Percentiles rank a stretch among this genome's conserved stretches.
Conservation (phyloP, 2,797 vertebrate genomes). For the Paratrypauchen microcephalus region DNA sequence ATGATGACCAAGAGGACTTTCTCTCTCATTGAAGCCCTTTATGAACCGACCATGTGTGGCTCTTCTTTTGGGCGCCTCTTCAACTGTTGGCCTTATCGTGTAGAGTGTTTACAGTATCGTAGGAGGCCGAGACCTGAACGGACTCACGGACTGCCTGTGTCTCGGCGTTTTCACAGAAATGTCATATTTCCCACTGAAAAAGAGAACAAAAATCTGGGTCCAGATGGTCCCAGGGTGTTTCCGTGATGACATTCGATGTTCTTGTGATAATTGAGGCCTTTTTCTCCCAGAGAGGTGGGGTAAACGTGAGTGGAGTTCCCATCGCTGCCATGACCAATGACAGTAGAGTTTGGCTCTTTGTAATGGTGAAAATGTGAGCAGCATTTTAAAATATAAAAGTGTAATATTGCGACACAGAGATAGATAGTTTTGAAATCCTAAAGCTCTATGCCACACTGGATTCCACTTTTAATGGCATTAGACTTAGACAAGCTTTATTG, state of each 20-base stretch:
- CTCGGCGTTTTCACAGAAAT: slow-evolving; percentile 66
- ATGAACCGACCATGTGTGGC: slow-evolving; percentile 59
- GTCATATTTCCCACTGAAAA: slow-evolving; percentile 48
- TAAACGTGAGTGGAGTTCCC: neutral
- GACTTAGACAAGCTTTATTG: too few relatives aligned
- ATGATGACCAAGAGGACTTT: slow-evolving; percentile 38
- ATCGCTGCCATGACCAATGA: slow-evolving; percentile 3
- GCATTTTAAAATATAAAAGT: neutral
- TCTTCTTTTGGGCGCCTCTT: slow-evolving; percentile 71
- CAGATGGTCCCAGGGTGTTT: slow-evolving; percentile 40
- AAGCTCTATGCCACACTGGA: neutral
- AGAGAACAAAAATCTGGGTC: slow-evolving; percentile 8
- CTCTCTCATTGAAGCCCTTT: slow-evolving; percentile 66
- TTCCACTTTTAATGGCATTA: neutral
- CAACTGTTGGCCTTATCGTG: slow-evolving; percentile 83
- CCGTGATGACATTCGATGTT: slow-evolving; percentile 51
- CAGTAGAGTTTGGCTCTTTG: neutral
- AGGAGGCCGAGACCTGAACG: slow-evolving; percentile 48
- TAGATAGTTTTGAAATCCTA: neutral
- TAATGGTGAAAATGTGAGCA: neutral
- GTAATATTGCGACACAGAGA: neutral
- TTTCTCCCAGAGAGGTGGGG: slow-evolving; percentile 25
- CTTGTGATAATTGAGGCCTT: slow-evolving; percentile 73
- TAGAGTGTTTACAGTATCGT: slow-evolving; percentile 82
- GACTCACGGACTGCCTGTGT: slow-evolving; percentile 31